phyloP scores from a whole-genome alignment of 2,113 vertebrate species.

The Percina caprodes region DNA sequence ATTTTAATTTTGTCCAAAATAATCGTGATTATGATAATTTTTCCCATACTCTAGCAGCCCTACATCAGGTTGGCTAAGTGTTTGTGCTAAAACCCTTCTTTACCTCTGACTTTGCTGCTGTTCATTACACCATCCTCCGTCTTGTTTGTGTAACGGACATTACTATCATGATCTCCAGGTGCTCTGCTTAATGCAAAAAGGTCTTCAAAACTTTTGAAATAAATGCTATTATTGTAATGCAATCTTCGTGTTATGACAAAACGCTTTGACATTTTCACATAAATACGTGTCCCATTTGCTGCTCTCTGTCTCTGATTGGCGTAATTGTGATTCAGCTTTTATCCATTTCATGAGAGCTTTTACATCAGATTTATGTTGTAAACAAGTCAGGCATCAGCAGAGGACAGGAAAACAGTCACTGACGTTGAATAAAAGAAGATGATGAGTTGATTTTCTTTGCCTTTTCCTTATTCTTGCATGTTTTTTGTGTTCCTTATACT shows the following conservation, averaged over 20 bases:
- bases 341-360: constrained; percentile 45
- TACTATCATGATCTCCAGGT: constrained; percentile 22
- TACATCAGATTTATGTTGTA: constrained; percentile 32
- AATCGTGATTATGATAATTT: no score
- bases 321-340: constrained; percentile 35
- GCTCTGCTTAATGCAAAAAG: constrained; percentile 13
- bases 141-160: constrained; percentile 23
- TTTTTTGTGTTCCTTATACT: not conserved
- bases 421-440: not conserved
- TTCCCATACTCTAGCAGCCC: no score
- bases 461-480: not conserved
- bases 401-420: not conserved
- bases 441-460: not conserved
- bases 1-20: no score
- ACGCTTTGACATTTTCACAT: constrained; percentile 51
- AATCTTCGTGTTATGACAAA: constrained; percentile 28
- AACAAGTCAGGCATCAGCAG: constrained; percentile 24
- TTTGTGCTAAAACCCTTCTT: constrained; percentile 37
- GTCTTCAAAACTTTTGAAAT: constrained; percentile 23
- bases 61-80: constrained; percentile 40
- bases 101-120: constrained; percentile 15
- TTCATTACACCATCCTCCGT: not conserved
- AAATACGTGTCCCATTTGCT: constrained; percentile 1
- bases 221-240: not conserved
- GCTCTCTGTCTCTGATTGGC: constrained; percentile 31